Percentiles rank a stretch among this genome's conserved stretches.
Conservation (phyloP, 2,888 invertebrate genomes). For the Leptinotarsa rubiginosa region DNA sequence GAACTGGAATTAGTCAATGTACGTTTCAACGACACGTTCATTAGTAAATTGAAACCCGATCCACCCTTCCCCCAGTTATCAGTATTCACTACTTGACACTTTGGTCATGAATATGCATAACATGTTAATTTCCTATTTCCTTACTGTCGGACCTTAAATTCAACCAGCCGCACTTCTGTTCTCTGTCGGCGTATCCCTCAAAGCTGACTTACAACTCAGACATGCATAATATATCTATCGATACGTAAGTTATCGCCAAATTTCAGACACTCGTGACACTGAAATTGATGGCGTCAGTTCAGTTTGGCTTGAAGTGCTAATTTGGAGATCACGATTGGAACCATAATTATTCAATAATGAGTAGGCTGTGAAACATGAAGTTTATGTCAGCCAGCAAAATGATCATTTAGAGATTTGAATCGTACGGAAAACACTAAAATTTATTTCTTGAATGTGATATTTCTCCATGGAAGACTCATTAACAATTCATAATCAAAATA, state of each 20-base stretch:
- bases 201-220: conserved; percentile 38
- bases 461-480: no score
- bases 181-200: conserved; percentile 25
- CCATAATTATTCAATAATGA: no score
- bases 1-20: background rate
- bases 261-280: conserved; percentile 15
- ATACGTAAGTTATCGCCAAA: conserved; percentile 32
- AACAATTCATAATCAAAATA: no score
- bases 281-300: background rate
- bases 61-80: conserved; percentile 1
- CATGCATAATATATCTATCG: conserved; percentile 35
- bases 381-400: no score
- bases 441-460: no score
- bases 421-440: no score
- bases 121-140: conserved; percentile 25
- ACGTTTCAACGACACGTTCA: background rate
- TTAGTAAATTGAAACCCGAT: conserved; percentile 16
- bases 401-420: no score
- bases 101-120: conserved; percentile 34
- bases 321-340: no score
- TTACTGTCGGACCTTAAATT: conserved; percentile 23
- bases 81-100: conserved; percentile 29
- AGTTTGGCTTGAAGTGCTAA: background rate
- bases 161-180: conserved; percentile 13
- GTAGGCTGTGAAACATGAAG: no score